Base-by-base conservation (phyloP, 37 sponge, comb jelly and placozoan species). In the Bolinopsis microptera region DNA sequence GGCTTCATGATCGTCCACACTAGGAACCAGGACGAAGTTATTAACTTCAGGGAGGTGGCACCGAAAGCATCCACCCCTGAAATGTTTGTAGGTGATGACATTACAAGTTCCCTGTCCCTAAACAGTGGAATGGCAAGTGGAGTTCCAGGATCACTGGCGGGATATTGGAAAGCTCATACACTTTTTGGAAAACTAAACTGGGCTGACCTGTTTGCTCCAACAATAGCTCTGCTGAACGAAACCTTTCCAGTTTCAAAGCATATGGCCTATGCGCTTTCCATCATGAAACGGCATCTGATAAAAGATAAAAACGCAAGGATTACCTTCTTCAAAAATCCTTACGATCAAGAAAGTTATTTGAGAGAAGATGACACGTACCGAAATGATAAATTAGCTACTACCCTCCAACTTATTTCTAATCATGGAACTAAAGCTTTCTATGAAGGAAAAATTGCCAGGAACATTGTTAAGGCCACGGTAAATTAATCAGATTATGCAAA, bases 1-100 rank as follows among this genome's bases (percentile, higher is more conserved):
- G 99, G 99, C 68, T 98, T 97, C 93, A 95, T 98, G 96, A 93
- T 98, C 27, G 92, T 94, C 30, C 96, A 96, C 94, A 94, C 95
- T 34, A 93, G 95, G 13, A 69, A 94, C 24, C 93, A 68, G 0
- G 69, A 70, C n/a, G 27, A 70, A 38, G 83, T 96, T 8, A 48
- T 97, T 2, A 96, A 98, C 93, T 98, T 96, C 94, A 94, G 99
- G 94, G 97, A 98, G 76, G 37, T 22, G 9, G 99, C 99, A 32
- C 99, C 99, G 0, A 23, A 22, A 23, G 36, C 69, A n/a, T 96
- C 97, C 0, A 95, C 35, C 34, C 39, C 69, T 88, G 92, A 93
- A 30, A 95, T 94, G 93, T 95, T 83, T 75, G 76, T 24, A 5
- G 69, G 77, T 0, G 92, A 93, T 36, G n/a, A n/a, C n/a, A n/a